phyloP scores from a whole-genome alignment of 2,797 vertebrate genomes.

The Takifugu ocellatus region DNA sequence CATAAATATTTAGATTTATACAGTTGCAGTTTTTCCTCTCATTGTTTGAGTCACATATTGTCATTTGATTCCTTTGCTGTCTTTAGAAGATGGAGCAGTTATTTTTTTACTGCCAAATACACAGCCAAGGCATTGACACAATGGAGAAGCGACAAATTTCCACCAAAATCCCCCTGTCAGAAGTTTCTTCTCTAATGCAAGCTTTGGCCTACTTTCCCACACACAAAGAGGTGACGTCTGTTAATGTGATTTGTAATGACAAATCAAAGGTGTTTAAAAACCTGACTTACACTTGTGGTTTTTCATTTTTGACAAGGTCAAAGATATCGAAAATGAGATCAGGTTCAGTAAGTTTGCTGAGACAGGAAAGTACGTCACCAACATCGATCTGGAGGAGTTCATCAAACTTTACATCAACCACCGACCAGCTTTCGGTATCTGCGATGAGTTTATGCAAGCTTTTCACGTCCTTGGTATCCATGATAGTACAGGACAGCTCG shows the following conservation, averaged over 20 bases:
- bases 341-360: slow-evolving; percentile 86
- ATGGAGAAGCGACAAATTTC: slow-evolving; percentile 81
- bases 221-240: slow-evolving; percentile 81
- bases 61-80: slow-evolving; percentile 27
- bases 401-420: slow-evolving; percentile 93
- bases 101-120: slow-evolving; percentile 90
- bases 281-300: neutral
- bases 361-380: slow-evolving; percentile 79
- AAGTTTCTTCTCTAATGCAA: slow-evolving; percentile 87
- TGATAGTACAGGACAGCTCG: slow-evolving; percentile 55
- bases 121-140: slow-evolving; percentile 75
- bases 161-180: slow-evolving; percentile 78
- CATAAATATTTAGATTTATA: too few relatives aligned
- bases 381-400: slow-evolving; percentile 85
- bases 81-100: slow-evolving; percentile 89
- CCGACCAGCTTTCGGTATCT: slow-evolving; percentile 80
- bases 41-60: neutral
- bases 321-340: slow-evolving; percentile 90
- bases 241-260: neutral
- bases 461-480: slow-evolving; percentile 78
- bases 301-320: slow-evolving; percentile 72
- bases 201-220: slow-evolving; percentile 90
- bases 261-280: neutral
- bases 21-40: neutral
- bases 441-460: slow-evolving; percentile 64